These are phyloP conservation scores for Napeogenes sylphis DNA, from an alignment of 2,888 invertebrate genomes.

Conservation along the genomic window DNA sequence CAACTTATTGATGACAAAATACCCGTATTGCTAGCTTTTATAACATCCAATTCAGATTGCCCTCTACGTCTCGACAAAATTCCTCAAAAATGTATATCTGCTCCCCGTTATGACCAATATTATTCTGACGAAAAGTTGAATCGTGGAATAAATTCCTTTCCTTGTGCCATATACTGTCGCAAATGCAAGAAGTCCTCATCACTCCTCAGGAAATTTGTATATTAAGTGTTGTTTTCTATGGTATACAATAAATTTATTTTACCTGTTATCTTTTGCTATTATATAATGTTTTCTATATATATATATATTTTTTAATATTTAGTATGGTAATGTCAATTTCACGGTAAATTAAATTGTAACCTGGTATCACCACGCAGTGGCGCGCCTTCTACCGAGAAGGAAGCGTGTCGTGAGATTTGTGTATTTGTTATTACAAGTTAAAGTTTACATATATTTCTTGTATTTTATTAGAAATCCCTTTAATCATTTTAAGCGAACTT, in stretches of 20 bases:
- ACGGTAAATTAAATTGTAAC: slow-evolving; percentile 29
- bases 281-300: too few relatives aligned
- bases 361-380: slow-evolving; percentile 60
- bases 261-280: too few relatives aligned
- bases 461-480: slow-evolving; percentile 47
- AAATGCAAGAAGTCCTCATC: slow-evolving; percentile 35
- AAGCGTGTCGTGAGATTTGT: slow-evolving; percentile 36
- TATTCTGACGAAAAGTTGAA: slow-evolving; percentile 30
- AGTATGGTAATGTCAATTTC: slow-evolving; percentile 25
- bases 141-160: slow-evolving; percentile 34
- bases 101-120: slow-evolving; percentile 22
- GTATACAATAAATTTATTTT: neutral
- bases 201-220: slow-evolving; percentile 1
- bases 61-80: slow-evolving; percentile 24
- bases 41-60: slow-evolving; percentile 33
- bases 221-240: slow-evolving; percentile 7
- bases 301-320: slow-evolving; percentile 12
- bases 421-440: slow-evolving; percentile 55
- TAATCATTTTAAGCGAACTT: slow-evolving; percentile 49
- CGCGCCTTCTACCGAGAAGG: slow-evolving; percentile 52
- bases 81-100: slow-evolving; percentile 31
- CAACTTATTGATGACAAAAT: slow-evolving; percentile 31
- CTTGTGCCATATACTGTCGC: slow-evolving; percentile 42
- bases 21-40: slow-evolving; percentile 38
- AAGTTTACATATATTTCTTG: slow-evolving; percentile 65